Percentiles rank a stretch among this genome's conserved stretches.
Conservation (phyloP, 2,888 invertebrate genomes). For the Amiota mariae region DNA sequence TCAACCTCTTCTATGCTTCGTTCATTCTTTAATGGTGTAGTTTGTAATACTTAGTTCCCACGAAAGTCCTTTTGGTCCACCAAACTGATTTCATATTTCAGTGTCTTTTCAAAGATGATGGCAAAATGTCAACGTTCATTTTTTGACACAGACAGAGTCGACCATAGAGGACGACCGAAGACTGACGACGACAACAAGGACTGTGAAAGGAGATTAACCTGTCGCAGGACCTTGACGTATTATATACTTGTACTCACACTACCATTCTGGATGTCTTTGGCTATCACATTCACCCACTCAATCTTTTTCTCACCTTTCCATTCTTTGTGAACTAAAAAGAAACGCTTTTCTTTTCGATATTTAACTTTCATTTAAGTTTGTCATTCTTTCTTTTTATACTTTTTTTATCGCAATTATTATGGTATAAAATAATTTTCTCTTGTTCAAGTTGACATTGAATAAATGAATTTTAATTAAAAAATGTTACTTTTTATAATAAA, state of each 20-base stretch:
- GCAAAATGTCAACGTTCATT: too few species aligned
- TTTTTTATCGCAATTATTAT: slow-evolving; percentile 1
- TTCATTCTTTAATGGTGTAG: neutral
- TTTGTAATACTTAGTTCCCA: too few species aligned
- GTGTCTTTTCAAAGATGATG: too few species aligned
- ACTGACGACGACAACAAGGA: neutral
- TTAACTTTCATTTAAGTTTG: too few species aligned
- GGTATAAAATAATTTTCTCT: slow-evolving; percentile 47
- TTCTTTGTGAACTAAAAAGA: neutral
- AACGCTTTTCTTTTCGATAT: too few species aligned
- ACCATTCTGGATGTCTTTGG: neutral
- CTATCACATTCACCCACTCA: neutral
- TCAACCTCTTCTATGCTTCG: slow-evolving; percentile 43
- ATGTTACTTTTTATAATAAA: neutral
- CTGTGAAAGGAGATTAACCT: neutral
- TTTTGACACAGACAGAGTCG: too few species aligned
- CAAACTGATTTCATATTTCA: too few species aligned
- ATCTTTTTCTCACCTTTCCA: neutral
- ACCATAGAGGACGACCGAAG: too few species aligned
- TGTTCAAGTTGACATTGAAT: slow-evolving; percentile 51
- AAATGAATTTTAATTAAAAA: slow-evolving; percentile 62
- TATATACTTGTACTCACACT: neutral
- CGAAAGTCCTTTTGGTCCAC: too few species aligned
- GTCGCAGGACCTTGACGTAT: slow-evolving; percentile 7
- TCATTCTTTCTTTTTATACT: too few species aligned